phyloP scores from a whole-genome alignment of 2,797 vertebrate genomes.

The Mallotus villosus region DNA sequence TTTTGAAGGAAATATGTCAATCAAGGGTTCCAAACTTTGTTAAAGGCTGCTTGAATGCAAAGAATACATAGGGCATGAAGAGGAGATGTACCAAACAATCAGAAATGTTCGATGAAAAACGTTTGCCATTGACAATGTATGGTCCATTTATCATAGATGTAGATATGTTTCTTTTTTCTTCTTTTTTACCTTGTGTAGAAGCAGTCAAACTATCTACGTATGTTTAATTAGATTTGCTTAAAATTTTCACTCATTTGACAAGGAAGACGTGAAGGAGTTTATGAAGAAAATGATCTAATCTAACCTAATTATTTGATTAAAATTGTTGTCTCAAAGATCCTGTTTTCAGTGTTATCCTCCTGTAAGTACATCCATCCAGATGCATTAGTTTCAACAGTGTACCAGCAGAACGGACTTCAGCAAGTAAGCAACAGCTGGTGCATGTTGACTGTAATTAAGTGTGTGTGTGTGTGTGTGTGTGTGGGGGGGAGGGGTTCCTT shows the following conservation, averaged over 20 bases:
- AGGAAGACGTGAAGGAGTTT: background rate
- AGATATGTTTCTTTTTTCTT: background rate
- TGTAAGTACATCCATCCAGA: conserved; percentile 4
- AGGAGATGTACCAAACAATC: background rate
- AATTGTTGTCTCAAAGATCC: conserved; percentile 13
- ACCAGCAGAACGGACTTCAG: background rate
- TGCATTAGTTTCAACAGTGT: background rate
- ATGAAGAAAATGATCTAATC: background rate
- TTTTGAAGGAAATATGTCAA: background rate
- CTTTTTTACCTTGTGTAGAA: background rate
- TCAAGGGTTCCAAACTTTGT: background rate
- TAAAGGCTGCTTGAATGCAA: background rate
- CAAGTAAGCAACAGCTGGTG: conserved; percentile 51
- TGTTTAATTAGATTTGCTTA: background rate
- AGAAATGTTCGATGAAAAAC: no score
- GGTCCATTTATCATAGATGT: background rate
- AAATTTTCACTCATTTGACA: background rate
- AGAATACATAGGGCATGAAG: background rate
- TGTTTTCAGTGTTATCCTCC: conserved; percentile 14
- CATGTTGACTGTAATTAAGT: conserved; percentile 46
- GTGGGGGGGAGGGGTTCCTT: conserved; percentile 3
- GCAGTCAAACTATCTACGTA: background rate
- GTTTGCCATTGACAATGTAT: background rate
- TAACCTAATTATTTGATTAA: background rate
- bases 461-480: background rate